Base-by-base conservation (phyloP, 2,888 invertebrate species). In the Dicranocentrus wangi region DNA sequence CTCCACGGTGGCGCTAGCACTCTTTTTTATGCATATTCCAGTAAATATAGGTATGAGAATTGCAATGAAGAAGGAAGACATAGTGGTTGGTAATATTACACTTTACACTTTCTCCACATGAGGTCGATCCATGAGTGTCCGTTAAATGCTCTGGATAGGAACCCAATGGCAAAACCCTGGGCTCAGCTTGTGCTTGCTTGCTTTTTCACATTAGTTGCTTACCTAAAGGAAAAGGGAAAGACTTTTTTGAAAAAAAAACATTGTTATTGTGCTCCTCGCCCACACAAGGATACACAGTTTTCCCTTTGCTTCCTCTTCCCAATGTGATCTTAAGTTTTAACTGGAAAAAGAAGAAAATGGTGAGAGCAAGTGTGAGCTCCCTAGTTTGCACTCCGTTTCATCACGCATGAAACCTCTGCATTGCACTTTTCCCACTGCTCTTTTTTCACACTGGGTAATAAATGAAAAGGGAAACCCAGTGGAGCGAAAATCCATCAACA, bases 391-490 rank as follows among this genome's bases (percentile, higher is more conserved):
- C 47, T 47, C 66, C 66, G 66, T 51, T 66, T 27, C 47, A 47
- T 66, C 19, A 65, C 65, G 32, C 17, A 43, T 43, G 66, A 66
- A 66, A 47, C 47, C 39, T 66, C 51, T 27, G 55, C 65, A 39
- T 65, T 42, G 21, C 43, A 65, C 55, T 21, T 55, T 21, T n/a
- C 55, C 15, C 15, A 2, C 23, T 19, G 55, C 19, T 5, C 55
- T 21, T 23, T 23, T 72, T n/a, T 72, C 72, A n/a, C 43, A 27
- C 60, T 66, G 43, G 55, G 55, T 68, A 76, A 76, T 76, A 68
- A 76, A 68, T 76, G 76, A 68, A 76, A 68, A 76, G n/a, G 25
- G 60, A n/a, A 66, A 66, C 68, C 76, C 47, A 76, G 28, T 68
- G 68, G 60, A 76, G 76, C 43, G 32, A 68, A 61, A 68, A 76